Percentiles rank a stretch among this genome's conserved stretches.
These are phyloP conservation scores for Erinaceus europaeus DNA, from an alignment of 2,113 vertebrate genomes.

Conservation along the genomic window DNA sequence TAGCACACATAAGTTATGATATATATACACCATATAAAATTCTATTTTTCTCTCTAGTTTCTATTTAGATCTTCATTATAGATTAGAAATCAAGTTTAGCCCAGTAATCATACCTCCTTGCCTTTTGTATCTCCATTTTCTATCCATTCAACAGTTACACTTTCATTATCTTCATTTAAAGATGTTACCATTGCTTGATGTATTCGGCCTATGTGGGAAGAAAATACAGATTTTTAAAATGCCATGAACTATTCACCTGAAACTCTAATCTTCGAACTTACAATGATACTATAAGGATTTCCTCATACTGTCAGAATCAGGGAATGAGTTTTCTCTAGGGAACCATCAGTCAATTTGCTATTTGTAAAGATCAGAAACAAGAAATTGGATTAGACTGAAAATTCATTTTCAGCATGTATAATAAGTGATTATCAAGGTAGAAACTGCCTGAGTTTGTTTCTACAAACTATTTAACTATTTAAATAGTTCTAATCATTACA, in stretches of 20 bases:
- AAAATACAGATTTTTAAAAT: conserved; percentile 44
- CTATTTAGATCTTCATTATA: background rate
- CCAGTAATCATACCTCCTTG: conserved; percentile 88
- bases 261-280: too few species aligned
- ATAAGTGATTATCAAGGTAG: background rate
- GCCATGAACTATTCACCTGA: conserved; percentile 3
- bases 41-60: background rate
- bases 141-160: conserved; percentile 97
- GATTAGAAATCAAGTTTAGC: conserved; percentile 32
- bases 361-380: conserved; percentile 15
- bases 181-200: conserved; percentile 98
- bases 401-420: conserved; percentile 1
- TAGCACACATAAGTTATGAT: too few species aligned
- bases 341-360: background rate
- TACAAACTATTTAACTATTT: too few species aligned
- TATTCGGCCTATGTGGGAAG: conserved; percentile 87
- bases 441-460: background rate
- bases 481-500: background rate
- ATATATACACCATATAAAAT: too few species aligned
- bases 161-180: conserved; percentile 94
- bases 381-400: background rate
- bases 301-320: background rate
- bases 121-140: conserved; percentile 98
- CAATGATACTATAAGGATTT: background rate
- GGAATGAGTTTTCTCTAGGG: background rate